Conservation (phyloP, 1,140 invertebrate species). For the Heliconius nattereri region DNA sequence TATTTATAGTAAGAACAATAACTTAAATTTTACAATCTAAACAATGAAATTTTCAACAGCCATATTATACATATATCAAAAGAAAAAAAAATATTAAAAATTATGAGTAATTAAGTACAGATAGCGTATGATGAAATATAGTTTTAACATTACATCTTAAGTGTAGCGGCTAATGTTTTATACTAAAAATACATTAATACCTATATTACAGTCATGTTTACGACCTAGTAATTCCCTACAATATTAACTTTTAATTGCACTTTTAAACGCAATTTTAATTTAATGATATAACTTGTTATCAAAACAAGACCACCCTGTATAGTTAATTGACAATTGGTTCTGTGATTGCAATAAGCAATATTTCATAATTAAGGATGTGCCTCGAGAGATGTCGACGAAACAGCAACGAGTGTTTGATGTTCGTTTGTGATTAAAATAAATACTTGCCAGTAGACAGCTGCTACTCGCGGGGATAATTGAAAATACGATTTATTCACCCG, state of each 20-base stretch:
- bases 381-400: slow-evolving; percentile 63
- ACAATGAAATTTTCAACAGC: too few species aligned
- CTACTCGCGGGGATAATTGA: slow-evolving; percentile 74
- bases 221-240: neutral
- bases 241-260: slow-evolving; percentile 11
- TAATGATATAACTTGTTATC: neutral
- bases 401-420: slow-evolving; percentile 61
- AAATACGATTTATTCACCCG: slow-evolving; percentile 75
- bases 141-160: neutral
- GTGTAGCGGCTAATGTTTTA: neutral
- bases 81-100: neutral
- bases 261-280: slow-evolving; percentile 6
- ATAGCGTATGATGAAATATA: neutral
- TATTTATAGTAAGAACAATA: too few species aligned
- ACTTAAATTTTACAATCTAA: too few species aligned
- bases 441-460: slow-evolving; percentile 73
- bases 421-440: slow-evolving; percentile 75
- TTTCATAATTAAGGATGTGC: slow-evolving; percentile 67
- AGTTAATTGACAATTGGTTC: slow-evolving; percentile 42
- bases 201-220: slow-evolving; percentile 7
- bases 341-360: slow-evolving; percentile 48
- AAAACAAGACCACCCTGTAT: slow-evolving; percentile 25
- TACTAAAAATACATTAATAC: slow-evolving; percentile 1
- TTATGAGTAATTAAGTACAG: neutral
- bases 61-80: neutral